Percentiles rank a stretch among this genome's conserved stretches.
phyloP scores from a whole-genome alignment of 2,888 invertebrate species.

The Agonopterix subpropinquella region DNA sequence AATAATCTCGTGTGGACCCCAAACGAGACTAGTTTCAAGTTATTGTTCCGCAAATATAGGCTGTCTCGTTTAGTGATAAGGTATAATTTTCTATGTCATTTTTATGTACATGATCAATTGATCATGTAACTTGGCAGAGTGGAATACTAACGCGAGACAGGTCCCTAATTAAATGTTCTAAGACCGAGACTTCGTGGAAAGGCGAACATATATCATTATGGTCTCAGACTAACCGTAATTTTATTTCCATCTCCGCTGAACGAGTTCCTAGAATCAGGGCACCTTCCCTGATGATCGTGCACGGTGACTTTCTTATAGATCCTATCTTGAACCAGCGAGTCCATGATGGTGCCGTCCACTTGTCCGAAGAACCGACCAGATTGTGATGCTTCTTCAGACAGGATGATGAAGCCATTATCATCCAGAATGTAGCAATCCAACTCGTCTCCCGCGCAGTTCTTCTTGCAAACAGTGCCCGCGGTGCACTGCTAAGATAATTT shows the following conservation, averaged over 20 bases:
- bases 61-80: no score
- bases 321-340: conserved; percentile 91
- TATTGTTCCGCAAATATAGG: no score
- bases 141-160: no score
- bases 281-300: conserved; percentile 92
- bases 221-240: conserved; percentile 33
- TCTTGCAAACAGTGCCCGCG: conserved; percentile 81
- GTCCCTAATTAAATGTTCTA: no score
- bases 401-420: conserved; percentile 95
- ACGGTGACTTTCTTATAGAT: conserved; percentile 92
- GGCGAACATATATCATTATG: no score
- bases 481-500: conserved; percentile 75
- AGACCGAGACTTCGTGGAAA: no score
- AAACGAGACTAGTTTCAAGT: no score
- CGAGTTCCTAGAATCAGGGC: conserved; percentile 81
- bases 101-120: no score
- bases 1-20: no score
- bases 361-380: conserved; percentile 96
- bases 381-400: conserved; percentile 90
- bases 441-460: conserved; percentile 90
- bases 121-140: no score
- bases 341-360: conserved; percentile 96
- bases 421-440: conserved; percentile 95
- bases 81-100: no score
- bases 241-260: conserved; percentile 71